Base-by-base conservation (phyloP, 2,113 vertebrate species). In the Maccullochella peelii region DNA sequence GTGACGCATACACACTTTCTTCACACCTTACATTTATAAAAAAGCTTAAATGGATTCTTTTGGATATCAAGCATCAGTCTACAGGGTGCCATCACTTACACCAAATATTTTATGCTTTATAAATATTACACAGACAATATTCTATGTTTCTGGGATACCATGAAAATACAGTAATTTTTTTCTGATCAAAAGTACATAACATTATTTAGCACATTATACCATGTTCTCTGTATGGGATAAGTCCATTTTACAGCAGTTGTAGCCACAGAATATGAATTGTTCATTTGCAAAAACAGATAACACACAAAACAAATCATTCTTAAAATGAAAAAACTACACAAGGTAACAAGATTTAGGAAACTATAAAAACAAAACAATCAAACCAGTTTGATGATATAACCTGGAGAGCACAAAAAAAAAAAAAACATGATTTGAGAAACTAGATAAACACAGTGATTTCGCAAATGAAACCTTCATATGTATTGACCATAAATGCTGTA, bases 1-100 rank as follows among this genome's bases (percentile, higher is more conserved):
- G 84, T 77, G 86, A 91, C 90, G 62, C 58, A 85, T 76, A 55
- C 23, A 20, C 2, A 1, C 18, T 67, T 69, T 76, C 66, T 77
- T 59, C 44, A 30, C 20, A 52, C 6, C 27, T 66, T 81, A 30
- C 40, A 40, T 84, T 40, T 73, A 54, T 77, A 49, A 74, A 89
- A 83, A 82, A 33, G 72, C 57, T 81, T 83, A 47, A 73, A 77
- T 77, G 8, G 66, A 77, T 74, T 83, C 8, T 50, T 73, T 72
- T 57, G 40, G 38, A 71, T 61, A 55, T 61, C 6, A 42, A 75
- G 50, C 52, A 61, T 82, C 57, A 63, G 40, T 78, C 30, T 75
- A 18, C 67, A 73, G 23, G 63, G 55, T 52, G 33, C 21, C 33
- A 57, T 85, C 78, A 78, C 15, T 82, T 77, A 54, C 25, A 69